Conservation (phyloP, 92 coral and sea anemone genomes). For the Bergia puertoricense region DNA sequence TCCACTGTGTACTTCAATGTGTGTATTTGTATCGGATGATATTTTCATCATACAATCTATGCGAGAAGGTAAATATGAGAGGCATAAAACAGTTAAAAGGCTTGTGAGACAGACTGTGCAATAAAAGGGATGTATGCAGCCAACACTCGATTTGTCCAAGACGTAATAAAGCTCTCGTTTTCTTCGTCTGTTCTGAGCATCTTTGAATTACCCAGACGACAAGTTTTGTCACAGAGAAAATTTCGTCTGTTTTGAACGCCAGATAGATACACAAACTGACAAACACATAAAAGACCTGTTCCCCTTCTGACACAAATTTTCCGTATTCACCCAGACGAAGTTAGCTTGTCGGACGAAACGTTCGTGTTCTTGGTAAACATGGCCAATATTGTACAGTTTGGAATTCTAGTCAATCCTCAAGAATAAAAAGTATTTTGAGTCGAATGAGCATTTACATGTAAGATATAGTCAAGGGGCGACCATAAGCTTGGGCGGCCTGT, state of each 20-base stretch:
- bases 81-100: neutral
- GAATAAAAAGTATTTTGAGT: too few species aligned
- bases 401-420: neutral
- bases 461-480: neutral
- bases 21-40: too few species aligned
- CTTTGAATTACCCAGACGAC: neutral
- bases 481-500: neutral
- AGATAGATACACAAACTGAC: too few species aligned
- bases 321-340: neutral
- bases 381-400: too few species aligned
- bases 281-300: too few species aligned
- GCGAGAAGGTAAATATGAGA: too few species aligned
- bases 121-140: neutral
- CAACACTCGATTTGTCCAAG: neutral
- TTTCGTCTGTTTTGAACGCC: neutral
- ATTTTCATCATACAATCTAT: too few species aligned
- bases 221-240: neutral
- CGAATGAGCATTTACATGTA: neutral
- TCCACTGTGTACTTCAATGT: too few species aligned
- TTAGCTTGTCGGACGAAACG: neutral
- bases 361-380: neutral
- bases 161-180: neutral
- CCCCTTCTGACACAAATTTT: neutral
- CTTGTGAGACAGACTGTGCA: neutral
- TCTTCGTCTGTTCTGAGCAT: neutral